phyloP scores from a whole-genome alignment of 2,888 invertebrate genomes.

The Lutraria lutraria region DNA sequence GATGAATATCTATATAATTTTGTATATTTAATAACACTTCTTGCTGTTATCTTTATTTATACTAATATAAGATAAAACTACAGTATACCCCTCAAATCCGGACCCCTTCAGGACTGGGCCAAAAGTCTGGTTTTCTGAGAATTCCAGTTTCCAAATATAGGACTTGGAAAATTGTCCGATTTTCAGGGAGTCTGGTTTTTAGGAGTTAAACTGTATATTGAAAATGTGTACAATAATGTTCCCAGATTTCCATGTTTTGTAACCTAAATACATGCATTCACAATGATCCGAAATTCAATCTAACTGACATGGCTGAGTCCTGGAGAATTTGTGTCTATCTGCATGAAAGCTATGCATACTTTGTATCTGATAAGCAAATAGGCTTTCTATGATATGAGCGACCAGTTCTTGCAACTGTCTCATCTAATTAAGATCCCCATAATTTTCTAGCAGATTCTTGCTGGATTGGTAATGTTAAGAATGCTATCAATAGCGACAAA shows the following conservation, averaged over 20 bases:
- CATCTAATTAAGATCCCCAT: constrained; percentile 35
- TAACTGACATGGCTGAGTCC: neutral
- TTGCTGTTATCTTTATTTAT: too few relatives aligned
- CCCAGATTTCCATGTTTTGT: neutral
- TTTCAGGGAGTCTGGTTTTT: too few relatives aligned
- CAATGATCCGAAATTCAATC: constrained; percentile 14
- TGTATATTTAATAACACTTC: too few relatives aligned
- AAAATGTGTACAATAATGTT: neutral
- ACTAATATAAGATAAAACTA: too few relatives aligned
- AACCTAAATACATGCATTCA: neutral
- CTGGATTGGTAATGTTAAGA: constrained; percentile 34
- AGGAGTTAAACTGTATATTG: neutral
- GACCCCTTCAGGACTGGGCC: too few relatives aligned
- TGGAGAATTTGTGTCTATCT: constrained; percentile 5
- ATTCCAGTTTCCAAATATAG: too few relatives aligned
- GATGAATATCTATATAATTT: too few relatives aligned
- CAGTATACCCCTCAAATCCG: too few relatives aligned
- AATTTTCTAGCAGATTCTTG: constrained; percentile 34
- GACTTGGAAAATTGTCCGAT: too few relatives aligned
- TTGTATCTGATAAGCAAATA: constrained; percentile 34
- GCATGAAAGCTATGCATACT: constrained; percentile 34
- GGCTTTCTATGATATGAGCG: constrained; percentile 31
- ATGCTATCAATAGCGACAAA: constrained; percentile 29
- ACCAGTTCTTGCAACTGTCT: constrained; percentile 47
- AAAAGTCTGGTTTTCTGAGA: too few relatives aligned